phyloP scores from a whole-genome alignment of 1,140 invertebrate genomes.

The Propsilocerus akamusi region DNA sequence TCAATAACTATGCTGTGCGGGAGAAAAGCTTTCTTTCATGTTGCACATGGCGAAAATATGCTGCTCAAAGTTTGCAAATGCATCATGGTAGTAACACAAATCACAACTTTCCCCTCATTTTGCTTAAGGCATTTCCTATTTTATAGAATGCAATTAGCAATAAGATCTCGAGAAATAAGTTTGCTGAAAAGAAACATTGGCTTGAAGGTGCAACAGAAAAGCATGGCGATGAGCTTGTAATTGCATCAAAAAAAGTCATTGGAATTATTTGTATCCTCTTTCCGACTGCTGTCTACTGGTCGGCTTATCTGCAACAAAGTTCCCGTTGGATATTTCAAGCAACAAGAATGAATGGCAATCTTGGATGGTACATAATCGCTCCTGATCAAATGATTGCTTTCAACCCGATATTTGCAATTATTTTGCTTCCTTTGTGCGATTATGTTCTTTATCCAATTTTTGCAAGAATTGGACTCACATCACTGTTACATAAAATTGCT shows the following conservation, averaged over 20 bases:
- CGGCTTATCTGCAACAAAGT: constrained; percentile 39
- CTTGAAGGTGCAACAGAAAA: constrained; percentile 49
- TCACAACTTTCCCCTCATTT: too few relatives aligned
- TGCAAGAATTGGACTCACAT: constrained; percentile 19
- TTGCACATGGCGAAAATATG: constrained; percentile 33
- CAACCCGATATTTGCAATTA: constrained; percentile 44
- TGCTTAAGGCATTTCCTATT: too few relatives aligned
- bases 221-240: constrained; percentile 36
- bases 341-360: constrained; percentile 38
- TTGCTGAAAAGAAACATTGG: constrained; percentile 38
- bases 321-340: constrained; percentile 55
- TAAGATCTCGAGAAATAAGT: background rate
- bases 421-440: constrained; percentile 46
- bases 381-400: constrained; percentile 48
- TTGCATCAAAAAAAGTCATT: constrained; percentile 29
- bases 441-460: constrained; percentile 30
- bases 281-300: constrained; percentile 53
- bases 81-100: constrained; percentile 25
- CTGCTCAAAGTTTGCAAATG: constrained; percentile 28
- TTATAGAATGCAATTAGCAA: constrained; percentile 7
- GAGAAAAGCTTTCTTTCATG: constrained; percentile 29
- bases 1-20: constrained; percentile 34
- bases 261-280: constrained; percentile 33
- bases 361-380: constrained; percentile 25
- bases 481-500: constrained; percentile 41